phyloP scores from a whole-genome alignment of 2,888 invertebrate genomes.

The Microplitis manilae region DNA sequence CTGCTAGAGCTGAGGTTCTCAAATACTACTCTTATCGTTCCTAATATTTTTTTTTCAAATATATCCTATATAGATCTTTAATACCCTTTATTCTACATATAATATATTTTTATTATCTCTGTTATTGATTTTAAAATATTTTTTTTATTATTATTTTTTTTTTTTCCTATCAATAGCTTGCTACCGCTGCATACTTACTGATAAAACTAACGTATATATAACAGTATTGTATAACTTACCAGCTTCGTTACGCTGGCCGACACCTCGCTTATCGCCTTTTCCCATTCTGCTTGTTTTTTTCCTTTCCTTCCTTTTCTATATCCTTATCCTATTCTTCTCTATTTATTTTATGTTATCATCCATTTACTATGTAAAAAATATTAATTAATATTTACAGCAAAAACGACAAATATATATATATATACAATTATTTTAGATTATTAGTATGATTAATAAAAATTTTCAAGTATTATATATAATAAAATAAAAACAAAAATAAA shows the following conservation, averaged over 20 bases:
- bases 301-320: constrained; percentile 1
- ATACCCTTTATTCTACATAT: no score
- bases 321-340: constrained; percentile 5
- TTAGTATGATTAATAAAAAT: background rate
- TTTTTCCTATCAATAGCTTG: background rate
- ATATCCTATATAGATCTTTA: no score
- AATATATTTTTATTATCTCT: no score
- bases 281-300: constrained; percentile 69
- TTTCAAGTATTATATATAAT: background rate
- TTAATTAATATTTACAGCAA: background rate
- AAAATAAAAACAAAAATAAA: background rate
- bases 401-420: background rate
- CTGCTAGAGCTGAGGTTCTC: constrained; percentile 70
- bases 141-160: background rate
- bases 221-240: constrained; percentile 58
- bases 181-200: background rate
- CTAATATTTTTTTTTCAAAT: background rate
- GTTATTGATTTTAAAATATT: background rate
- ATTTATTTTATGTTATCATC: background rate
- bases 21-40: constrained; percentile 55
- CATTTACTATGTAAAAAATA: background rate
- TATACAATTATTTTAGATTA: background rate
- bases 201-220: constrained; percentile 5
- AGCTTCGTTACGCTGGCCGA: constrained; percentile 71
- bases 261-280: constrained; percentile 73